A percentile compares a stretch with the other conserved stretches of the same genome.
These are phyloP conservation scores for Drosophila eohydei DNA, from an alignment of 2,888 invertebrate genomes.

Conservation along the genomic window DNA sequence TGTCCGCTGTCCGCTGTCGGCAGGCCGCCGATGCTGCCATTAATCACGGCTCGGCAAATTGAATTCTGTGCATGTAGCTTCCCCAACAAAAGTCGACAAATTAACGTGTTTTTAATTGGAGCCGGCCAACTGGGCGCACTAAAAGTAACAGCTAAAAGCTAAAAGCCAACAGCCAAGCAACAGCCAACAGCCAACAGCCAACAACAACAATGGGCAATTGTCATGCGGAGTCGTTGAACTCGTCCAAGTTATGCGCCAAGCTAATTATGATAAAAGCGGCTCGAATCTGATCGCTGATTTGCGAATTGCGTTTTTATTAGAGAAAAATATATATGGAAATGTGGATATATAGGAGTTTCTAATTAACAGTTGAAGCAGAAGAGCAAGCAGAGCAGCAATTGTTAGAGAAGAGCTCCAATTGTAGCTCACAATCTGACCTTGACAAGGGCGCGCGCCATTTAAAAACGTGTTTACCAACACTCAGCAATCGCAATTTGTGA, in stretches of 20 bases:
- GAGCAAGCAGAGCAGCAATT: not conserved
- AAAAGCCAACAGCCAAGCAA: constrained; percentile 34
- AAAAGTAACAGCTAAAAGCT: constrained; percentile 54
- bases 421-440: constrained; percentile 55
- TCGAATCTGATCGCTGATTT: constrained; percentile 20
- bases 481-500: constrained; percentile 25
- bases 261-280: constrained; percentile 42
- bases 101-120: constrained; percentile 75
- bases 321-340: not conserved
- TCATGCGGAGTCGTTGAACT: constrained; percentile 67
- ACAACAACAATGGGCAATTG: constrained; percentile 60
- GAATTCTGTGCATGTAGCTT: constrained; percentile 60
- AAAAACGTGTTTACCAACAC: constrained; percentile 64
- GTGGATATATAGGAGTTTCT: no score
- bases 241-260: constrained; percentile 44
- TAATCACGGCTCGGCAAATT: constrained; percentile 70
- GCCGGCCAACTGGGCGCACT: constrained; percentile 43
- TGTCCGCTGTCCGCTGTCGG: constrained; percentile 5
- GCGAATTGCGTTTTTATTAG: constrained; percentile 17
- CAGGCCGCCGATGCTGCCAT: constrained; percentile 36
- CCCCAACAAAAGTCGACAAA: constrained; percentile 65
- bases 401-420: constrained; percentile 14
- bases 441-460: constrained; percentile 64
- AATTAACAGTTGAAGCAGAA: not conserved
- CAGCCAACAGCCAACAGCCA: constrained; percentile 20